A percentile compares a stretch with the other conserved stretches of the same genome.
These are phyloP conservation scores for Heliconius nattereri DNA, from an alignment of 1,140 invertebrate genomes.

Conservation along the genomic window DNA sequence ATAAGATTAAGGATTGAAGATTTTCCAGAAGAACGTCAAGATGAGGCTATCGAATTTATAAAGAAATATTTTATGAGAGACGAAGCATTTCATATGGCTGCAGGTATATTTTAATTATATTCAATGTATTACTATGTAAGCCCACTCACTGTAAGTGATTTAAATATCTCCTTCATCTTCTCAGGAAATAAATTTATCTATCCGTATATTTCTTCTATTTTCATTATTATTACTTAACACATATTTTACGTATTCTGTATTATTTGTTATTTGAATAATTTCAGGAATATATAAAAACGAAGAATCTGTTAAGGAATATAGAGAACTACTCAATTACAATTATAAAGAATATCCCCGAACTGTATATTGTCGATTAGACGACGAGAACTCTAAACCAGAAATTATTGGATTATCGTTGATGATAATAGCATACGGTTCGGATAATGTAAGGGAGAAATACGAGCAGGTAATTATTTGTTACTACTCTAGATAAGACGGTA, in stretches of 20 bases:
- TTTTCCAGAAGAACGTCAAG: constrained; percentile 9
- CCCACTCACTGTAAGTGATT: too few species aligned
- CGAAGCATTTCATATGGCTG: constrained; percentile 25
- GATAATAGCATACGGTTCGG: constrained; percentile 15
- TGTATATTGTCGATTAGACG: constrained; percentile 15
- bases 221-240: neutral
- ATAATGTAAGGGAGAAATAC: neutral
- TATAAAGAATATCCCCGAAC: neutral
- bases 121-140: too few species aligned
- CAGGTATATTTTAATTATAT: constrained; percentile 34
- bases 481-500: neutral
- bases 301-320: neutral
- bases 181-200: too few species aligned
- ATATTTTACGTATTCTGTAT: neutral
- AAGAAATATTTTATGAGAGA: constrained; percentile 23
- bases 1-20: constrained; percentile 35
- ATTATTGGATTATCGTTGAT: constrained; percentile 32
- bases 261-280: neutral
- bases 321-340: neutral
- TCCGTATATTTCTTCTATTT: too few species aligned
- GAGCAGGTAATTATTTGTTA: constrained; percentile 3
- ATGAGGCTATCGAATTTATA: constrained; percentile 27
- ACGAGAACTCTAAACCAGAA: neutral
- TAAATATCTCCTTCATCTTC: neutral
- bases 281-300: neutral